A percentile compares a stretch with the other conserved stretches of the same genome.
Conservation (phyloP, 2,797 vertebrate genomes). For the Epinephelus awoara region DNA sequence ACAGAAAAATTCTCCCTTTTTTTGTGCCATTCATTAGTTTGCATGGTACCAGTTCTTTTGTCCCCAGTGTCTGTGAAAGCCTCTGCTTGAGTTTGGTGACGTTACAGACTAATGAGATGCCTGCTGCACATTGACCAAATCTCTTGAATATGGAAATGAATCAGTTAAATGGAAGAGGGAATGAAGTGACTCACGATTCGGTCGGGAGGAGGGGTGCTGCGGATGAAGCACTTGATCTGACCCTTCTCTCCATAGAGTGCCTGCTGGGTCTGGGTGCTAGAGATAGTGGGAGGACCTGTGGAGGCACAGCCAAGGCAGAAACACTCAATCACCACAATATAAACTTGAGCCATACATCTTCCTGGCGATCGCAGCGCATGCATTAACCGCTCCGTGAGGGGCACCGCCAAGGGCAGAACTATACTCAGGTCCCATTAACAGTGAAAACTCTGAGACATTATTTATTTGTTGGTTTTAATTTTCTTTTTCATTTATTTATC, state of each 20-base stretch:
- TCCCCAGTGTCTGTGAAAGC: background rate
- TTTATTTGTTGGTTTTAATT: slow-evolving; percentile 35
- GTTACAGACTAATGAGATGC: background rate
- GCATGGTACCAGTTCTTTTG: background rate
- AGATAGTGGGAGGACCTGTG: slow-evolving; percentile 94
- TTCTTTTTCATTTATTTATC: no score
- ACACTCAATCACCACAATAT: slow-evolving; percentile 32
- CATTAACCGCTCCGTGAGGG: slow-evolving; percentile 6
- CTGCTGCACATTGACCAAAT: background rate
- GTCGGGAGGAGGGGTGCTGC: slow-evolving; percentile 93
- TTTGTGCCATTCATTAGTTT: background rate
- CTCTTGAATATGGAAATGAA: background rate
- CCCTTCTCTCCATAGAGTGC: slow-evolving; percentile 93
- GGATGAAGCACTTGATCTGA: slow-evolving; percentile 96
- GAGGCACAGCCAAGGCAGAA: slow-evolving; percentile 17
- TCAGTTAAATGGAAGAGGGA: background rate
- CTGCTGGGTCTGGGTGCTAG: slow-evolving; percentile 95
- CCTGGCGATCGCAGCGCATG: slow-evolving; percentile 9
- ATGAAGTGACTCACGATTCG: slow-evolving; percentile 90
- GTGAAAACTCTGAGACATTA: slow-evolving; percentile 4
- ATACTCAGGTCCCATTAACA: slow-evolving; percentile 4
- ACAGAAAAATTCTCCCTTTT: no score
- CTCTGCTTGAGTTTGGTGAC: background rate
- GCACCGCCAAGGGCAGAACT: slow-evolving; percentile 15
- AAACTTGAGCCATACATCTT: slow-evolving; percentile 24